Evolutionary conservation across 2,113 vertebrate species (phyloP).

Genomic region (Trinectes maculatus): DNA sequence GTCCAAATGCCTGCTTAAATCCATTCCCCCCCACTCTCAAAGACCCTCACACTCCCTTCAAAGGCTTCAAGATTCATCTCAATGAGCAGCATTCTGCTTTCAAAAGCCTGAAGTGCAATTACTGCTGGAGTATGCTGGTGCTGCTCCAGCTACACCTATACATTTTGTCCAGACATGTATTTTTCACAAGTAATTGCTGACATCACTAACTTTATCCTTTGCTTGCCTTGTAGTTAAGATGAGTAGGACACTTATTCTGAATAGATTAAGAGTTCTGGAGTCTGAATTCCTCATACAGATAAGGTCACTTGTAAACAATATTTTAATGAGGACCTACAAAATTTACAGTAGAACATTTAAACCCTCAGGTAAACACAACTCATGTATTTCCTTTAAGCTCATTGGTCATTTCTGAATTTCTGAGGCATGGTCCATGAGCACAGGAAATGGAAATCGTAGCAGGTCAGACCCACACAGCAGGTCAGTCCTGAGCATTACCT

Average conservation of each 20-base stretch:
- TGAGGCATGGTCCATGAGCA: constrained; percentile 6
- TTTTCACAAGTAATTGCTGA: constrained; percentile 66
- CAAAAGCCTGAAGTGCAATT: constrained; percentile 73
- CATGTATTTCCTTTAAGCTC: constrained; percentile 20
- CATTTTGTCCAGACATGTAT: constrained; percentile 67
- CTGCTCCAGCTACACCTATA: constrained; percentile 70
- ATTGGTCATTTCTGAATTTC: constrained; percentile 17
- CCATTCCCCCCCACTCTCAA: constrained; percentile 68
- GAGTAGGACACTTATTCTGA: constrained; percentile 12
- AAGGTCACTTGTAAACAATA: neutral
- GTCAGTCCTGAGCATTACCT: constrained; percentile 89
- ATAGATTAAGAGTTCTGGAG: constrained; percentile 7
- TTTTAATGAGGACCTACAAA: neutral
- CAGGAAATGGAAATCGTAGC: constrained; percentile 39
- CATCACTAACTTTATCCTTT: constrained; percentile 51
- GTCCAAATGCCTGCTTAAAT: constrained; percentile 71
- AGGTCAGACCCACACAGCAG: constrained; percentile 35
- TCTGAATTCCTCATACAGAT: neutral
- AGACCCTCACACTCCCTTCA: constrained; percentile 73
- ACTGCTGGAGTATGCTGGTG: constrained; percentile 60
- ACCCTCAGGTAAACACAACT: neutral
- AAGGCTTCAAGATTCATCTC: constrained; percentile 76
- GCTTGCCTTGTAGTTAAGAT: constrained; percentile 50
- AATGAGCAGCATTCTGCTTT: constrained; percentile 79
- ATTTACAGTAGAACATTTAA: neutral